phyloP scores from a whole-genome alignment of 2,797 vertebrate genomes.

The Bufotes viridis region DNA sequence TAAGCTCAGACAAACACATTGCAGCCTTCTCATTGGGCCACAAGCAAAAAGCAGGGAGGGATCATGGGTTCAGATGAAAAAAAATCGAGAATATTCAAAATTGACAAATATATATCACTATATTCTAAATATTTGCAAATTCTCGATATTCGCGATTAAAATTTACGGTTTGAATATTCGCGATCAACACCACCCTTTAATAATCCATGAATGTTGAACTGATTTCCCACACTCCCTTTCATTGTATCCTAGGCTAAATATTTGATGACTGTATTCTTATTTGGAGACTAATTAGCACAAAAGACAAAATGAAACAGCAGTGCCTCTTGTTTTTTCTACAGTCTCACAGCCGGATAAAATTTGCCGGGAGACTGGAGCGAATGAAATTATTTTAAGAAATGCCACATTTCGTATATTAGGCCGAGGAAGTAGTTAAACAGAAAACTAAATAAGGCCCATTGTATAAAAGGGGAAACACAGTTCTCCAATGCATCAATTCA shows the following conservation, averaged over 20 bases:
- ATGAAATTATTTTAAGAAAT: not conserved
- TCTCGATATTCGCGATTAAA: too few species aligned
- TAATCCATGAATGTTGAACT: not conserved
- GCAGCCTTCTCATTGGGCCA: too few species aligned
- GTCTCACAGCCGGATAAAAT: not conserved
- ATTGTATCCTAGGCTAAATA: not conserved
- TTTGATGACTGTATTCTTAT: constrained; percentile 7
- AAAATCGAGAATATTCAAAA: too few species aligned
- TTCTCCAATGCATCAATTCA: constrained; percentile 34
- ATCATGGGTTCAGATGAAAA: too few species aligned
- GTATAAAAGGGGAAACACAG: constrained; percentile 21
- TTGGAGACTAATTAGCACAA: not conserved
- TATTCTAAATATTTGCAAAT: too few species aligned
- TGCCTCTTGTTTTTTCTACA: not conserved
- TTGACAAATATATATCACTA: too few species aligned
- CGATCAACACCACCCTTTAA: too few species aligned
- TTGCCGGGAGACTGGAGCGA: not conserved
- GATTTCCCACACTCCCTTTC: not conserved
- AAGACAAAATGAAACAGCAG: not conserved
- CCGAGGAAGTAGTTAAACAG: constrained; percentile 3
- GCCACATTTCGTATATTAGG: not conserved
- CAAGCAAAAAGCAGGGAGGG: too few species aligned
- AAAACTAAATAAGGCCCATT: not conserved
- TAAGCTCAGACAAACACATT: too few species aligned
- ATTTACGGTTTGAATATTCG: too few species aligned